A percentile compares a stretch with the other conserved stretches of the same genome.
Conservation (phyloP, 2,797 vertebrate species). For the Etheostoma perlongum region DNA sequence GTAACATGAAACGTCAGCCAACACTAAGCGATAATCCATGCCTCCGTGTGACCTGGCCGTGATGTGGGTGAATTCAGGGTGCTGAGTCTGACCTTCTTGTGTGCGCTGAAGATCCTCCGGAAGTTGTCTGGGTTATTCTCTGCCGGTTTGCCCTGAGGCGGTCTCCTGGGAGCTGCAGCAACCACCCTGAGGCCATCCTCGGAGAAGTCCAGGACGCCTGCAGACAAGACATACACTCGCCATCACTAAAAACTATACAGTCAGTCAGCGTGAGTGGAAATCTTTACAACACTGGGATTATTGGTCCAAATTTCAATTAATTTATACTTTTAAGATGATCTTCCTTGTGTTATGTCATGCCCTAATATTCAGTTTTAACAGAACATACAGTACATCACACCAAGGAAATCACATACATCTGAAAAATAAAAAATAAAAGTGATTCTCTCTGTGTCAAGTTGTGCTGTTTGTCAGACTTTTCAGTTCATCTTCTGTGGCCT, state of each 20-base stretch:
- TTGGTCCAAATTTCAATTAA: not conserved
- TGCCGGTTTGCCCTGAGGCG: constrained; percentile 83
- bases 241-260: not conserved
- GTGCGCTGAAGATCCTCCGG: constrained; percentile 97
- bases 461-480: too few relatives aligned
- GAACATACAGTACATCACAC: too few relatives aligned
- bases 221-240: constrained; percentile 36
- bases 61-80: not conserved
- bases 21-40: too few relatives aligned
- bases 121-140: constrained; percentile 94
- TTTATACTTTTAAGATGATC: too few relatives aligned
- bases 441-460: too few relatives aligned
- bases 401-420: too few relatives aligned
- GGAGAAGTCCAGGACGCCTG: constrained; percentile 89
- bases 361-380: too few relatives aligned
- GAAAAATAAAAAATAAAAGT: too few relatives aligned
- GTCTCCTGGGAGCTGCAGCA: constrained; percentile 88
- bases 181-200: constrained; percentile 86
- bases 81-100: constrained; percentile 89
- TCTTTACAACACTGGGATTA: not conserved
- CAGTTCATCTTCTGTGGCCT: too few relatives aligned
- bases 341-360: too few relatives aligned
- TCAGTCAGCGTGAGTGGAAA: not conserved
- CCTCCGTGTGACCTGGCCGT: not conserved
- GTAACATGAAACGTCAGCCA: not conserved